A percentile compares a stretch with the other conserved stretches of the same genome.
phyloP scores from a whole-genome alignment of 2,888 invertebrate species.

The Sthenelais limicola region DNA sequence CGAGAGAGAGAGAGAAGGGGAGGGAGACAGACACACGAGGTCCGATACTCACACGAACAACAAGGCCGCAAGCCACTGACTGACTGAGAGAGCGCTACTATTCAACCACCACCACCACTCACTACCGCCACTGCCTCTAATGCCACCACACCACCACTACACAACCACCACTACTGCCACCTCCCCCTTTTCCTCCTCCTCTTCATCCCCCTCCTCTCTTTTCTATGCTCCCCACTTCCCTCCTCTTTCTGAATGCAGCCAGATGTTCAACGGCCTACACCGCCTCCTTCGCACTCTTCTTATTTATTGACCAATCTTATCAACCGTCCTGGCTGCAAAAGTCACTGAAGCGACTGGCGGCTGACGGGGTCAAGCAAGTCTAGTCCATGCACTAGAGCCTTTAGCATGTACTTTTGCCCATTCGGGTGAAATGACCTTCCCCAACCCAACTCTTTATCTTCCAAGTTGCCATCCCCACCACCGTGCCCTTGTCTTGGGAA shows the following conservation, averaged over 20 bases:
- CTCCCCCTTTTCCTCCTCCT: background rate
- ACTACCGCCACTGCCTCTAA: conserved; percentile 4
- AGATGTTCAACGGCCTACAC: background rate
- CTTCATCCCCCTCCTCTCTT: background rate
- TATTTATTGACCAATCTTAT: background rate
- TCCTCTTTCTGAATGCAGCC: background rate
- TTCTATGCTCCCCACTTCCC: background rate
- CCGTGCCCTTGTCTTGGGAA: background rate
- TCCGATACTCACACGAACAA: too few relatives aligned
- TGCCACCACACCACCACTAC: background rate
- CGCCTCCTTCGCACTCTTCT: background rate
- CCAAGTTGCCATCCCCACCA: background rate
- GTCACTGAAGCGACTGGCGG: background rate
- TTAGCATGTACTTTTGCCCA: background rate
- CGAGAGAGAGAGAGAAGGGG: too few relatives aligned
- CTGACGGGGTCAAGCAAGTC: background rate
- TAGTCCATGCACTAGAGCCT: background rate
- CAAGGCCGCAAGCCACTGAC: too few relatives aligned
- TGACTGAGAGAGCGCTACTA: too few relatives aligned
- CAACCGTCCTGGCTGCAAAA: background rate
- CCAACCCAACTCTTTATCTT: background rate
- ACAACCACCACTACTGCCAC: conserved; percentile 2
- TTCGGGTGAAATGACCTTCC: background rate
- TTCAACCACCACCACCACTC: too few relatives aligned
- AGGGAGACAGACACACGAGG: too few relatives aligned